Percentiles rank a stretch among this genome's conserved stretches.
Evolutionary conservation across 2,113 vertebrate species (phyloP).

Genomic region (Aspiorhynchus laticeps): DNA sequence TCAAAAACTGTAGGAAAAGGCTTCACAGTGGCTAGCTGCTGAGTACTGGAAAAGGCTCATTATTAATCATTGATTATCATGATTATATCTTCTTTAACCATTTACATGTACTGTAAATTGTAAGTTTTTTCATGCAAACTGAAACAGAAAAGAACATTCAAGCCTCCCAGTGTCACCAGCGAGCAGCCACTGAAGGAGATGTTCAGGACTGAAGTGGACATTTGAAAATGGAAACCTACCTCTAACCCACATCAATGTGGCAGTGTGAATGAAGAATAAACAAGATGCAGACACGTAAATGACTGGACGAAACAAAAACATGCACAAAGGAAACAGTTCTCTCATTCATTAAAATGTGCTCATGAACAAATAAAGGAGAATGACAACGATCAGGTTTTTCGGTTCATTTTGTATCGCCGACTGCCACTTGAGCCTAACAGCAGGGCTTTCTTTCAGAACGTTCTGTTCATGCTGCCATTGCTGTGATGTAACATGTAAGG

Average conservation of each 20-base stretch:
- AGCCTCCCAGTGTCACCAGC: conserved; percentile 73
- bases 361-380: background rate
- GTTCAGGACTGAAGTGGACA: background rate
- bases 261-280: conserved; percentile 91
- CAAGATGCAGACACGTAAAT: conserved; percentile 91
- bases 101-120: background rate
- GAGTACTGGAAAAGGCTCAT: background rate
- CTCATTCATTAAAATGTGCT: background rate
- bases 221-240: conserved; percentile 82
- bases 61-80: background rate
- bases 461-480: background rate
- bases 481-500: conserved; percentile 3
- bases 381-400: background rate
- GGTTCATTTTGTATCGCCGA: background rate
- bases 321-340: background rate
- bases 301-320: conserved; percentile 62
- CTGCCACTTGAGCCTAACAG: background rate
- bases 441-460: background rate
- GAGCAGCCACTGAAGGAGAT: conserved; percentile 80
- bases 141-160: background rate
- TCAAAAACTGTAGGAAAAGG: background rate
- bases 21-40: conserved; percentile 1
- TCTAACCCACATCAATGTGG: conserved; percentile 86
- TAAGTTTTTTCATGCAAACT: background rate
- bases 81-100: background rate